Evolutionary conservation across 1,140 invertebrate species (phyloP), one percentile per base, ranked within the genome.

Genomic region (Leptopilina boulardi): DNA sequence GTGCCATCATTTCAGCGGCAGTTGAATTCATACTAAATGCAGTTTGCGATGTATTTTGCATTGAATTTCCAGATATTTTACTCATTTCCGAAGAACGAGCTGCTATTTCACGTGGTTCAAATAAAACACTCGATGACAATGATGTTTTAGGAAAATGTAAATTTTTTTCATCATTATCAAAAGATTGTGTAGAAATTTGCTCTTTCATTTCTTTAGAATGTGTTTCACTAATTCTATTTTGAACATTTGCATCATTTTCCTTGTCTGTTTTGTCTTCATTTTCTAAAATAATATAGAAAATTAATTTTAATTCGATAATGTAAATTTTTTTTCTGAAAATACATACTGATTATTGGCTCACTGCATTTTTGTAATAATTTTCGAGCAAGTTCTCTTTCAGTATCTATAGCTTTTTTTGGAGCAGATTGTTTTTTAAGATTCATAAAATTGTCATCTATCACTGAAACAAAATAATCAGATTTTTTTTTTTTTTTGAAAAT

Each of bases 41-140:
- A 15, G 71, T 26, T 30, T 72, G 38, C 42, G n/a, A 74, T 59
- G 77, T 78, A 74, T 77, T 42, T 30, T 38, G 54, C 70, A 73
- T 54, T 70, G n/a, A 41, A 73, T 77, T 77, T 15, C 82, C 80
- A n/a, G 74, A 70, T 75, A 34, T 79, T 70, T 77, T 85, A n/a
- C 77, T 85, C 34, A 87, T 70, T 18, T 71, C 84, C 5, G 89
- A 89, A 11, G 89, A 90, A 18, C 86, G 82, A 3, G 85, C 89
- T 30, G 78, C 85, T 75, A 90, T 89, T 82, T 90, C 89, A 51
- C 75, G 84, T 15, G 87, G 86, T 47, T 89, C 85, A 75, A 90
- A 90, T 21, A 79, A 38, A 21, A 89, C 47, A 34, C 3, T 78
- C 8, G 13, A n/a, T 26, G 34, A 38, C 19, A 18, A 10, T 73